These are phyloP conservation scores for Drosophila stalkeri DNA, from an alignment of 2,888 invertebrate species.

Conservation along the genomic window DNA sequence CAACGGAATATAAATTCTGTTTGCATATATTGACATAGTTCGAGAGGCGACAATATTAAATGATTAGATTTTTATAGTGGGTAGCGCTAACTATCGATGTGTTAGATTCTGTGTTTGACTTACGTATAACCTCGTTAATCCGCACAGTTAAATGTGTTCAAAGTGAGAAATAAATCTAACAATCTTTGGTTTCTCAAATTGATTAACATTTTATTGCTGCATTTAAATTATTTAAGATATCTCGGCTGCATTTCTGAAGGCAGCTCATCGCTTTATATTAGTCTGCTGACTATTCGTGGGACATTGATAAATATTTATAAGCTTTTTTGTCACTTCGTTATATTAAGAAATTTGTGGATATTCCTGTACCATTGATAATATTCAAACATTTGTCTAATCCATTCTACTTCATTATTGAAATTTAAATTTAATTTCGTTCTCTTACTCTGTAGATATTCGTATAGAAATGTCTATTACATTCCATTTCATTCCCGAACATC, in stretches of 20 bases:
- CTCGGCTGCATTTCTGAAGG: not conserved
- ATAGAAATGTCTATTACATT: not conserved
- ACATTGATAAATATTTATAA: not conserved
- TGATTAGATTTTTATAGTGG: constrained; percentile 3
- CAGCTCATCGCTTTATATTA: not conserved
- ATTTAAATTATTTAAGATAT: not conserved
- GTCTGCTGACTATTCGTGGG: not conserved
- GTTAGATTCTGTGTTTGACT: not conserved
- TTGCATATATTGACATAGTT: constrained; percentile 14
- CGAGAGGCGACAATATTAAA: constrained; percentile 7
- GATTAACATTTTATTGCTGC: too few species aligned
- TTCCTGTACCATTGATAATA: not conserved
- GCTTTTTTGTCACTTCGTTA: not conserved
- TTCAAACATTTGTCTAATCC: not conserved
- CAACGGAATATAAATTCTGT: constrained; percentile 18
- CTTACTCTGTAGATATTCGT: not conserved
- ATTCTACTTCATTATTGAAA: not conserved
- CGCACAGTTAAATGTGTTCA: not conserved
- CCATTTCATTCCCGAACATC: too few species aligned
- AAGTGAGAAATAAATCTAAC: not conserved
- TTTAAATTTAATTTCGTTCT: not conserved
- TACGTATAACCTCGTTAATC: not conserved
- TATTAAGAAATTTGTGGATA: not conserved
- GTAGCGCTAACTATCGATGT: not conserved
- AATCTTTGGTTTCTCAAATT: not conserved